Conservation (phyloP, 1,140 invertebrate species). For the Choristoneura fumiferana region DNA sequence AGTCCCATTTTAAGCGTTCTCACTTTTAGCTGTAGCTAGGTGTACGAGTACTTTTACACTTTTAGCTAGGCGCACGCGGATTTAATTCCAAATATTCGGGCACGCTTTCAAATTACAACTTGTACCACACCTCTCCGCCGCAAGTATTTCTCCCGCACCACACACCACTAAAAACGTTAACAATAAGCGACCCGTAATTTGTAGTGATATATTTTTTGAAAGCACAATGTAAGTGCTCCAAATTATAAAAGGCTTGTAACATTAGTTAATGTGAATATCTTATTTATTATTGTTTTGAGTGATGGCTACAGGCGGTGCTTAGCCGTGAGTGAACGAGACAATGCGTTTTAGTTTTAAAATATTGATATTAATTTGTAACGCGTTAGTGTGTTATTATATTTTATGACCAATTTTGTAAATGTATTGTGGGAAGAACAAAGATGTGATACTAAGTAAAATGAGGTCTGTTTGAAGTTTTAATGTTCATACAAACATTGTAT, state of each 20-base stretch:
- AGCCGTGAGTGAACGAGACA: not conserved
- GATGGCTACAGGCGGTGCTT: constrained; percentile 31
- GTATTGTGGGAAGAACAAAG: constrained; percentile 8
- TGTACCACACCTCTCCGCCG: constrained; percentile 16
- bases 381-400: constrained; percentile 12
- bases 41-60: no score
- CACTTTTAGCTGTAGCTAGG: no score
- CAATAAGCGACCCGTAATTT: constrained; percentile 65
- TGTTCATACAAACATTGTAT: no score
- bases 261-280: constrained; percentile 68
- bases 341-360: constrained; percentile 13
- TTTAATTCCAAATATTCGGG: no score
- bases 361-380: constrained; percentile 18
- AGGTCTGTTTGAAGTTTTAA: no score
- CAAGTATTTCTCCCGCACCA: constrained; percentile 34
- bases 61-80: no score
- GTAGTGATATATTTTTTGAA: constrained; percentile 68
- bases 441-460: not conserved
- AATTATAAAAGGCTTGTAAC: constrained; percentile 59
- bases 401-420: constrained; percentile 7
- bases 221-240: constrained; percentile 60
- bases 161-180: constrained; percentile 44
- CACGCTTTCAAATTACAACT: constrained; percentile 18
- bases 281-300: constrained; percentile 59
- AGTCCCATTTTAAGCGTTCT: no score